phyloP scores from a whole-genome alignment of 2,888 invertebrate genomes.

The Mactromeris polynyma region DNA sequence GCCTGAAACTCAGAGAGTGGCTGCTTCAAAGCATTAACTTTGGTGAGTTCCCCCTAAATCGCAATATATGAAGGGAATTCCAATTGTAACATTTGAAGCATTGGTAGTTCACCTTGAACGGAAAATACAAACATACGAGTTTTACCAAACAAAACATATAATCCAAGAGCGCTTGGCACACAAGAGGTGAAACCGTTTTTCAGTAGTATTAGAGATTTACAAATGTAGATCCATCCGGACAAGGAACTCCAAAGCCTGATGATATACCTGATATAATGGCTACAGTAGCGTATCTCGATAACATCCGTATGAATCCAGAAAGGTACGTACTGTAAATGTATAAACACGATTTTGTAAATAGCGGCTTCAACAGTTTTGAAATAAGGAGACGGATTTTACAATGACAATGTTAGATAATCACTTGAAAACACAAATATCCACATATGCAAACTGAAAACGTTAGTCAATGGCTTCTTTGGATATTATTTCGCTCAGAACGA shows the following conservation, averaged over 20 bases:
- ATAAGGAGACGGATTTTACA: not conserved
- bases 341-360: not conserved
- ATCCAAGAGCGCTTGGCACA: constrained; percentile 36
- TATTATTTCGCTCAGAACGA: too few species aligned
- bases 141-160: constrained; percentile 22
- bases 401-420: too few species aligned
- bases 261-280: constrained; percentile 46
- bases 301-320: constrained; percentile 33
- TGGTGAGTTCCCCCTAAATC: constrained; percentile 30
- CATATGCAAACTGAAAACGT: too few species aligned
- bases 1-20: constrained; percentile 33
- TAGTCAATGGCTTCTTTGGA: too few species aligned
- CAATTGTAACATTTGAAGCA: constrained; percentile 45
- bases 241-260: constrained; percentile 46
- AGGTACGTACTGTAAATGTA: constrained; percentile 37
- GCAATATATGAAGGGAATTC: constrained; percentile 44
- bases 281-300: constrained; percentile 1
- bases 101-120: constrained; percentile 44
- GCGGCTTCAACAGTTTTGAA: not conserved
- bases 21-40: constrained; percentile 30
- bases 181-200: constrained; percentile 54
- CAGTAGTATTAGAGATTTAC: constrained; percentile 41
- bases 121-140: constrained; percentile 40
- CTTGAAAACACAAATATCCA: too few species aligned
- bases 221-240: constrained; percentile 51